Conservation (phyloP, 2,797 vertebrate genomes). For the Cynodonichthys magdalenae region DNA sequence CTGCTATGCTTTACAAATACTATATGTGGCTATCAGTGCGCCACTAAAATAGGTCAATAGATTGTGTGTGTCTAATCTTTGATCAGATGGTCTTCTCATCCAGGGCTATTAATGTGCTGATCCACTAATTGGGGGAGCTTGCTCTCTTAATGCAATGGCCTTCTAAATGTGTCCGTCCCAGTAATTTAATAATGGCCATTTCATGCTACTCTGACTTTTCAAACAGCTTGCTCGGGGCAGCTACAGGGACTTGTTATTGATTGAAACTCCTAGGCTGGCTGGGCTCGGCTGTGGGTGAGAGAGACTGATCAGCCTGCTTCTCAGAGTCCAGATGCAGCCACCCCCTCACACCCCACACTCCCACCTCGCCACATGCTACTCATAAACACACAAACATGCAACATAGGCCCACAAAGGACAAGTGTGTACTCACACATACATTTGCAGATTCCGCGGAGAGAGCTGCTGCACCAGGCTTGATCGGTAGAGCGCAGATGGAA, state of each 20-base stretch:
- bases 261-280: conserved; percentile 72
- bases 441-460: conserved; percentile 35
- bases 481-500: conserved; percentile 22
- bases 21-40: conserved; percentile 62
- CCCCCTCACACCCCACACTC: conserved; percentile 20
- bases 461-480: conserved; percentile 23
- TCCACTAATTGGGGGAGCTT: conserved; percentile 81
- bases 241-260: conserved; percentile 80
- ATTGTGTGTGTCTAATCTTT: conserved; percentile 73
- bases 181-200: conserved; percentile 87
- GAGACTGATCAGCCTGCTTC: conserved; percentile 67
- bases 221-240: conserved; percentile 77
- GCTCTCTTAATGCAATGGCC: conserved; percentile 84
- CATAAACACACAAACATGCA: conserved; percentile 60
- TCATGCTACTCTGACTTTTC: conserved; percentile 81
- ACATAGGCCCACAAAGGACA: conserved; percentile 26
- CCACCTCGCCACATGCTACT: conserved; percentile 45
- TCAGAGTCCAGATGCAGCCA: conserved; percentile 73
- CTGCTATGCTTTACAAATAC: conserved; percentile 49
- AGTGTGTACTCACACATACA: conserved; percentile 25
- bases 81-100: conserved; percentile 80
- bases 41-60: conserved; percentile 76
- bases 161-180: conserved; percentile 83
- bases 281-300: conserved; percentile 76
- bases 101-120: conserved; percentile 80